Conservation (phyloP, 2,888 invertebrate genomes). For the Apodemia mormo region DNA sequence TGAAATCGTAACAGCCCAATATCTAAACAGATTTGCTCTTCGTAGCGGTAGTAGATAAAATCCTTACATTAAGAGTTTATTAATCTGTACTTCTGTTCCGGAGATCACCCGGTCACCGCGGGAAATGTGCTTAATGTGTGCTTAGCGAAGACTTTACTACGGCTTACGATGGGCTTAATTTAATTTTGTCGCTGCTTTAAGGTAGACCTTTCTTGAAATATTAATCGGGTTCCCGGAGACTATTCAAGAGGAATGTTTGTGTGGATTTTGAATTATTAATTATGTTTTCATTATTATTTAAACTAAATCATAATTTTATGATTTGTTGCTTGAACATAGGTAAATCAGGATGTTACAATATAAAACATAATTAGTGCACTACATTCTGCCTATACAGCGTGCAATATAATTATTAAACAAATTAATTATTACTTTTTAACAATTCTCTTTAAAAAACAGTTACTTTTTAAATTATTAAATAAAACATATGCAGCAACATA, state of each 20-base stretch:
- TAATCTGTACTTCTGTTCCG: background rate
- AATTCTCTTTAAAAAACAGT: too few relatives aligned
- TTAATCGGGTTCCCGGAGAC: background rate
- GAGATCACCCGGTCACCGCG: background rate
- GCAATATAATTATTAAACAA: too few relatives aligned
- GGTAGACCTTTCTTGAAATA: background rate
- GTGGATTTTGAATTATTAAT: conserved; percentile 11
- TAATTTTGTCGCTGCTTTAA: background rate
- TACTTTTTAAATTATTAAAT: too few relatives aligned
- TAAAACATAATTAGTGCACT: too few relatives aligned
- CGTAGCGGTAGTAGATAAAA: background rate
- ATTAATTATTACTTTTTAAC: too few relatives aligned
- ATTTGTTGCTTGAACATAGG: too few relatives aligned
- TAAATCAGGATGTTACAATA: too few relatives aligned
- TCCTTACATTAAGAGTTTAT: background rate
- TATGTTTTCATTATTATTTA: background rate
- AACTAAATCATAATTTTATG: too few relatives aligned
- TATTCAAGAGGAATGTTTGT: background rate
- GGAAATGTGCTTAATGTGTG: background rate
- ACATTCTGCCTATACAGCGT: too few relatives aligned
- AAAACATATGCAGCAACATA: too few relatives aligned
- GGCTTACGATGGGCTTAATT: conserved; percentile 7
- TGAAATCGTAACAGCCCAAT: too few relatives aligned
- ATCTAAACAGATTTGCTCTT: too few relatives aligned
- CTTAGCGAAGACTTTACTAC: background rate